Percentiles rank a stretch among this genome's conserved stretches.
phyloP scores from a whole-genome alignment of 2,888 invertebrate species.

The Teleogryllus oceanicus region DNA sequence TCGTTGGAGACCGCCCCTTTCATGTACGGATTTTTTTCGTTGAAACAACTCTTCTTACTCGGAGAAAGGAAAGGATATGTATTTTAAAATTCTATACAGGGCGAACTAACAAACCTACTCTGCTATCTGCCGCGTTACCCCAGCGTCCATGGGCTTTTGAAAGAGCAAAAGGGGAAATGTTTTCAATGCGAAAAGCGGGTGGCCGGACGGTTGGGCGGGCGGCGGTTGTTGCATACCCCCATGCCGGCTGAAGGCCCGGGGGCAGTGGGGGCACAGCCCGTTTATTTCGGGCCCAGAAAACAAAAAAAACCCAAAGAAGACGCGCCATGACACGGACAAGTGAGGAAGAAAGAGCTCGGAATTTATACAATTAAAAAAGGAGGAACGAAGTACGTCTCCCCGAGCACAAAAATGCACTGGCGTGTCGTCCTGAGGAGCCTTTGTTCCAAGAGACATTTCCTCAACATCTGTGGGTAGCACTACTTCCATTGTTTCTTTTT shows the following conservation, averaged over 20 bases:
- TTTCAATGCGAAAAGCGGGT: not conserved
- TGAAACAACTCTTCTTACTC: constrained; percentile 9
- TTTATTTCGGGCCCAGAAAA: too few relatives aligned
- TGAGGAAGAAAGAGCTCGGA: not conserved
- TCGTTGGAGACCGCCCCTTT: not conserved
- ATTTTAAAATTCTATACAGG: constrained; percentile 10
- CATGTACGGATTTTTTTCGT: not conserved
- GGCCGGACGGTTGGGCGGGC: too few relatives aligned
- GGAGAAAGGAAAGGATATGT: not conserved
- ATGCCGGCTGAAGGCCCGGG: not conserved
- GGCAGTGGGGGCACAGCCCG: not conserved
- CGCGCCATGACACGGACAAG: not conserved
- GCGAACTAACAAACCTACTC: not conserved
- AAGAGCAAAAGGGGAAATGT: not conserved
- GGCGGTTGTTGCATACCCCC: not conserved
- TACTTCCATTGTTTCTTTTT: not conserved
- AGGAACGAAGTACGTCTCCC: not conserved
- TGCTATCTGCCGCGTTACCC: not conserved
- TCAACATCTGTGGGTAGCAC: not conserved
- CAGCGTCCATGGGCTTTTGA: not conserved
- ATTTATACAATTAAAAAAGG: constrained; percentile 18
- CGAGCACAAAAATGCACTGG: not conserved
- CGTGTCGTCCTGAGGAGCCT: not conserved
- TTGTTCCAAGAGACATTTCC: not conserved
- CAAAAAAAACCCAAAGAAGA: too few relatives aligned